Base-by-base conservation (phyloP, 2,797 vertebrate species). In the Chaetophractus vellerosus region DNA sequence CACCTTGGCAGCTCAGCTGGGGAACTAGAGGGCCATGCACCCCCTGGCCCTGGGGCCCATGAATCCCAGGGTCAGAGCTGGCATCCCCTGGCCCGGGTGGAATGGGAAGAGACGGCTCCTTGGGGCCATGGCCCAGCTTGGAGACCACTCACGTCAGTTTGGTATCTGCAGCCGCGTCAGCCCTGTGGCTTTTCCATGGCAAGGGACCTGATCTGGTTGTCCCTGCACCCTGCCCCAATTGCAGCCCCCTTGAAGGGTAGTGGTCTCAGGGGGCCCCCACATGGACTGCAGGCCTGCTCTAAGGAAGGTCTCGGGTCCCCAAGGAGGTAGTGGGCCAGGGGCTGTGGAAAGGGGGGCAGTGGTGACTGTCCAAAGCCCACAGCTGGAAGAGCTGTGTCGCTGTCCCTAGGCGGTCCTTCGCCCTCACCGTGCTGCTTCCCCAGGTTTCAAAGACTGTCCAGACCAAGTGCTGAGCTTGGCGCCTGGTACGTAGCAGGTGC, bases 321-420 rank as follows among this genome's bases (percentile, higher is more conserved):
- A 12, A 71, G 31, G 76, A 95, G 55, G 55, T 26, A 38, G 4
- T 26, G 10, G 59, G 36, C 24, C 79, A 61, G 94, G 71, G 0
- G 33, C 83, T 96, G 96, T 95, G 76, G 95, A 88, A 71, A 61
- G 71, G 50, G 4, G 2, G 16, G 36, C 19, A 63, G 57, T 59
- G 64, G 33, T 95, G 88, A 82, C 61, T 0, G 50, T 38, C 94
- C 28, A 82, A 92, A 80, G 69, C 87, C 3, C 0, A 45, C 5
- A 31, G 45, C 26, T 80, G 86, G 36, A 38, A 69, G 33, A 36
- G 36, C 72, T 74, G 69, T 38, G 36, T 23, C 68, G 21, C 36
- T 24, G 10, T 11, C 38, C 38, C 11, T 38, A 66, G 64, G n/a
- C 9, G 15, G 31, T 6, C 14, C 63, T 8, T 18, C 5, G 12